These are phyloP conservation scores for Hirudinaria manillensis DNA, from an alignment of 2,888 invertebrate genomes.

Conservation along the genomic window DNA sequence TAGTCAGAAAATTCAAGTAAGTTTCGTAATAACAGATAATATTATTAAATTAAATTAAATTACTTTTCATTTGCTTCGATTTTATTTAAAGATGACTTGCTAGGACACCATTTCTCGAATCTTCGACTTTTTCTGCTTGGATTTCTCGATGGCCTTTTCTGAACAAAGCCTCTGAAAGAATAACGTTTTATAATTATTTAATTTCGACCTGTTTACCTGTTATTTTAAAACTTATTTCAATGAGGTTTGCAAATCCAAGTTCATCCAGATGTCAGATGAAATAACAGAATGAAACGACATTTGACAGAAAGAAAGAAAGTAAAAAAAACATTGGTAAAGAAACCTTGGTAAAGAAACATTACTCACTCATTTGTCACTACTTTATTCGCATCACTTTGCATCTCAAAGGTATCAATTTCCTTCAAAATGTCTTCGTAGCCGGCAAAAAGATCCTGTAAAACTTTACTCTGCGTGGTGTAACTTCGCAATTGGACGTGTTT, in stretches of 20 bases:
- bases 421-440: neutral
- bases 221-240: neutral
- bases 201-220: no score
- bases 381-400: neutral
- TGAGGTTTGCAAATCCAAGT: neutral
- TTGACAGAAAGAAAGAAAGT: neutral
- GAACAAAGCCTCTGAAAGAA: neutral
- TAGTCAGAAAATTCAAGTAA: no score
- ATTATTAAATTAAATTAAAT: no score
- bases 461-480: conserved; percentile 13
- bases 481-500: conserved; percentile 16
- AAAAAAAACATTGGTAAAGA: neutral
- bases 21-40: no score
- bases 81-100: no score
- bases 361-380: no score
- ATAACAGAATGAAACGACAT: neutral
- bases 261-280: neutral
- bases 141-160: conserved; percentile 2
- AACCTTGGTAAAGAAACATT: neutral
- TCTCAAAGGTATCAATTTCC: conserved; percentile 4
- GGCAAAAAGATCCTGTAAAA: neutral
- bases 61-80: no score
- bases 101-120: neutral
- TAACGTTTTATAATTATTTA: neutral
- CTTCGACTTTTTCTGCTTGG: conserved; percentile 7